Evolutionary conservation across 2,888 invertebrate species (phyloP).

Genomic region (Oligia latruncula): DNA sequence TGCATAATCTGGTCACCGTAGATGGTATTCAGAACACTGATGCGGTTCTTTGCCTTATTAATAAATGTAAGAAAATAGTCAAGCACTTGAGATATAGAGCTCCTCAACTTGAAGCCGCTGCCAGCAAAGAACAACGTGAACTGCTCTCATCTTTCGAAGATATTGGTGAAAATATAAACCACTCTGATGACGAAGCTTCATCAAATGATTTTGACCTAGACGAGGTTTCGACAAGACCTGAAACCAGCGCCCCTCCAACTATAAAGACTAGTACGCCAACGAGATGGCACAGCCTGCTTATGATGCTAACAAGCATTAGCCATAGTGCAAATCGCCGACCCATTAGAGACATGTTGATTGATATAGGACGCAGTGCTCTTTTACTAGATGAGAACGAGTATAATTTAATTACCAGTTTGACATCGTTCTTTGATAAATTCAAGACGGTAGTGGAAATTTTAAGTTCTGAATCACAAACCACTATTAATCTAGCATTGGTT

Average conservation of each 20-base stretch:
- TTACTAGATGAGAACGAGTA: neutral
- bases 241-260: neutral
- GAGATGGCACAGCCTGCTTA: neutral
- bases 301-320: slow-evolving; percentile 8
- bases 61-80: neutral
- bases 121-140: slow-evolving; percentile 1
- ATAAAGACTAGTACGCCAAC: neutral
- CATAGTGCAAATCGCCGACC: neutral
- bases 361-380: neutral
- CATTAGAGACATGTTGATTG: neutral
- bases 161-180: neutral
- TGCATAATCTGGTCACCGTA: too few relatives aligned
- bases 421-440: neutral
- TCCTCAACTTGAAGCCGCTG: slow-evolving; percentile 5
- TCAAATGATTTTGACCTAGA: neutral
- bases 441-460: neutral
- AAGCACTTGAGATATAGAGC: neutral
- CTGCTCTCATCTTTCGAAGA: slow-evolving; percentile 1
- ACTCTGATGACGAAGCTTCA: neutral
- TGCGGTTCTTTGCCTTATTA: too few relatives aligned
- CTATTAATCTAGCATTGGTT: too few relatives aligned
- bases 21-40: too few relatives aligned
- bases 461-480: neutral
- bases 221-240: neutral
- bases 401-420: neutral